A percentile compares a stretch with the other conserved stretches of the same genome.
Conservation (phyloP, 2,888 invertebrate genomes). For the Zootermopsis nevadensis region DNA sequence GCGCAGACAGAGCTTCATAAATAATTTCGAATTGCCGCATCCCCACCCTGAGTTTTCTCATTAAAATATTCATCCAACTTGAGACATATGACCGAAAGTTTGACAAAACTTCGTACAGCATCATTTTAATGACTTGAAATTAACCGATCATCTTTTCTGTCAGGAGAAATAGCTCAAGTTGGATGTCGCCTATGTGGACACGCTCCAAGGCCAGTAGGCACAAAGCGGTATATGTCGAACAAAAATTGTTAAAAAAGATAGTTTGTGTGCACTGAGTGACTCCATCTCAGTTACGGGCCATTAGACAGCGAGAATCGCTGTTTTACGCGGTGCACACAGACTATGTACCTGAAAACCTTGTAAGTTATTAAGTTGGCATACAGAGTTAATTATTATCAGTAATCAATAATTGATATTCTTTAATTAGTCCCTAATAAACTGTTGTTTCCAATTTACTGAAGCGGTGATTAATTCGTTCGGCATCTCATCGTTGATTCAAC, state of each 20-base stretch:
- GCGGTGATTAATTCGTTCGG: background rate
- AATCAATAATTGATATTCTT: background rate
- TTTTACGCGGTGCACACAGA: background rate
- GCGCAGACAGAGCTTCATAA: too few species aligned
- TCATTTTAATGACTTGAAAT: background rate
- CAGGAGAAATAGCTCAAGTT: background rate
- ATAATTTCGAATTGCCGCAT: slow-evolving; percentile 7
- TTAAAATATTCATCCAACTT: slow-evolving; percentile 4
- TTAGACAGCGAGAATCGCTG: background rate
- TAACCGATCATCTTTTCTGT: background rate
- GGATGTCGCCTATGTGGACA: background rate
- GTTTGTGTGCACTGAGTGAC: background rate
- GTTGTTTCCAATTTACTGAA: background rate
- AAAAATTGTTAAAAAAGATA: background rate
- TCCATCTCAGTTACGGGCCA: background rate
- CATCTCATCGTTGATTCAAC: background rate
- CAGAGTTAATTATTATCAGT: background rate
- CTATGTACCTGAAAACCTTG: background rate
- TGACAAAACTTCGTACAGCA: background rate
- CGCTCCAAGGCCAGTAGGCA: slow-evolving; percentile 11
- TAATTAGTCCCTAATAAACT: background rate
- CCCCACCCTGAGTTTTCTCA: background rate
- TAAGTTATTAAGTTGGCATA: slow-evolving; percentile 7
- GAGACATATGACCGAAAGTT: background rate
- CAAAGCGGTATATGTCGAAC: background rate